phyloP scores from a whole-genome alignment of 2,113 vertebrate genomes.

The Salminus brasiliensis region DNA sequence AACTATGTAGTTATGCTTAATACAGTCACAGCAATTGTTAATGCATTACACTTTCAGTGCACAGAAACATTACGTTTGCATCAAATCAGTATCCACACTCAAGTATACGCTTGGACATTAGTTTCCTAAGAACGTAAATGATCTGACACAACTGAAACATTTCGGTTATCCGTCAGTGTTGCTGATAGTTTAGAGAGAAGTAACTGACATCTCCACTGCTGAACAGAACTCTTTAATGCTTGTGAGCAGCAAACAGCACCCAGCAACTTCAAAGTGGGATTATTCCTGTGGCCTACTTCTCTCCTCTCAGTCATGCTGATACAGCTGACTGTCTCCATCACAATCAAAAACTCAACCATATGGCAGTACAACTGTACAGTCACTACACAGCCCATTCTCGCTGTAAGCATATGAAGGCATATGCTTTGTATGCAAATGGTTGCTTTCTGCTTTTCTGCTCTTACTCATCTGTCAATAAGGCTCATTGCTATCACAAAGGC shows the following conservation, averaged over 20 bases:
- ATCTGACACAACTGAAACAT: not conserved
- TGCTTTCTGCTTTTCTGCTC: not conserved
- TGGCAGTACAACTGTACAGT: conserved; percentile 2
- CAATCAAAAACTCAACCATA: conserved; percentile 16
- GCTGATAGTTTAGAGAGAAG: not conserved
- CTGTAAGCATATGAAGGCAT: not conserved
- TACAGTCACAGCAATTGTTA: no score
- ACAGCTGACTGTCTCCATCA: conserved; percentile 34
- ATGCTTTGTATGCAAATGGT: not conserved
- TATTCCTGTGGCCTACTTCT: conserved; percentile 49
- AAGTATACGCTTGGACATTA: not conserved
- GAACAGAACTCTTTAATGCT: not conserved
- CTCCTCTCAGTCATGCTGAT: conserved; percentile 23
- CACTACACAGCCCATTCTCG: not conserved
- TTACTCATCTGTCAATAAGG: not conserved
- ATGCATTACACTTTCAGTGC: no score
- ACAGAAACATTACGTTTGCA: not conserved
- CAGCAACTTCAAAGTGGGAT: conserved; percentile 50
- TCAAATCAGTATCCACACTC: not conserved
- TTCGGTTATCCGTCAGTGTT: not conserved
- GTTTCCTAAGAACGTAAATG: not conserved
- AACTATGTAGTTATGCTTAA: no score
- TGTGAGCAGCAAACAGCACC: conserved; percentile 8
- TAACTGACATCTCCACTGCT: not conserved
- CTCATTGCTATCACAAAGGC: not conserved